Base-by-base conservation (phyloP, 2,888 invertebrate species). In the Eugnorisma glareosa region DNA sequence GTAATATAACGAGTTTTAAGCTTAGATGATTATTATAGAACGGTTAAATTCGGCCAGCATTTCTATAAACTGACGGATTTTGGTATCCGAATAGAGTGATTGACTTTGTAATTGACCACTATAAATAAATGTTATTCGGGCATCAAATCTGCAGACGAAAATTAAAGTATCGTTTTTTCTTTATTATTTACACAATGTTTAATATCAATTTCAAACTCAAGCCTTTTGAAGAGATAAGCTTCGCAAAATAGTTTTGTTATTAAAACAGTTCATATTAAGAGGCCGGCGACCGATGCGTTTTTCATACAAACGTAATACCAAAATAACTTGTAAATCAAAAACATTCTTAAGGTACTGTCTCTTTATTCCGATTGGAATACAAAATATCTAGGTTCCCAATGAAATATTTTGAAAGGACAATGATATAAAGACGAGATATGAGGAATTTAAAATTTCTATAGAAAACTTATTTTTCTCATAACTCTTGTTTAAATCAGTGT, bases 1-100 rank as follows among this genome's bases (percentile, higher is more conserved):
- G 43, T 18, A 71, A 57, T 74, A 15, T 66, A 76, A 72, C 35
- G 51, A 74, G 73, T 68, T 84, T 73, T 54, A 59, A 79, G 43
- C 66, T 59, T 68, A 67, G 61, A 37, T 24, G 61, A 74, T 79
- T 71, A 74, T 51, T 79, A 37, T 67, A 51, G 31, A 67, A 63
- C 13, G 24, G 15, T 45, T 54, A 21, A 57, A 45, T 43, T 54
- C 37, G 4, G 35, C 15, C 21, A 43, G 78, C 24, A 35, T 57
- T 68, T 67, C n/a, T 21, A 35, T 61, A 40, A 15, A 24, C 24
- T 8, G 40, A 13, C 18, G 3, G 10, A n/a, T n/a, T 15, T 64
- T 2, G 3, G 35, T 31, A 51, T 37, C 11, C 37, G 18, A 40
- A 67, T 48, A 3, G 28, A 74, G 7, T 66, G 6, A 45, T 43